Conservation (phyloP, 2,888 invertebrate genomes). For the Tipula helvola region DNA sequence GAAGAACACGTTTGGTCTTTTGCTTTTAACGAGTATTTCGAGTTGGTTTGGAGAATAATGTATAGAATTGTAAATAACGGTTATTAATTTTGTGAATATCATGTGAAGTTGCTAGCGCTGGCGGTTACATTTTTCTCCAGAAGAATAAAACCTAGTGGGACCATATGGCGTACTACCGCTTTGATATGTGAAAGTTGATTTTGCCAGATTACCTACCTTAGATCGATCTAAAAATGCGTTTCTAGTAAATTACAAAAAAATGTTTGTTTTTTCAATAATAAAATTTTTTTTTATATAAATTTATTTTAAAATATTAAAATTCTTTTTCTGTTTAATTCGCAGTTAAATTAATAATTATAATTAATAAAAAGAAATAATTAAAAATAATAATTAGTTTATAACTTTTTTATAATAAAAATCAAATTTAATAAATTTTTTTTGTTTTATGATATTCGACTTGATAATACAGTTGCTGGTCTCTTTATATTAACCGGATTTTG, state of each 20-base stretch:
- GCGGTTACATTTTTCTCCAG: too few relatives aligned
- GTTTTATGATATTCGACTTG: constrained; percentile 4
- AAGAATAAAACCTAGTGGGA: too few relatives aligned
- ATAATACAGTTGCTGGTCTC: constrained; percentile 9
- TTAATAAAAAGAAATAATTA: neutral
- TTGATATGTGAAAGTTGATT: too few relatives aligned
- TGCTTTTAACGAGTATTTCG: too few relatives aligned
- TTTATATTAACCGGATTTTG: neutral
- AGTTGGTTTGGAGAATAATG: too few relatives aligned
- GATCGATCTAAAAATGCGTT: too few relatives aligned
- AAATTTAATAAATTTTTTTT: neutral
- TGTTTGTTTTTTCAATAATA: neutral
- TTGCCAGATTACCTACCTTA: too few relatives aligned
- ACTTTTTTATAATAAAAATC: neutral
- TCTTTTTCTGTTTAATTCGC: neutral
- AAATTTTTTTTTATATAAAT: neutral
- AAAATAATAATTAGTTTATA: neutral
- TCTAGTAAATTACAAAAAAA: neutral
- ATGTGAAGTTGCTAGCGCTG: too few relatives aligned
- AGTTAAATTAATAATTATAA: neutral
- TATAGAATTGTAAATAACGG: too few relatives aligned
- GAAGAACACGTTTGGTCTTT: too few relatives aligned
- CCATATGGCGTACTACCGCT: too few relatives aligned
- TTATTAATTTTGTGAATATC: too few relatives aligned
- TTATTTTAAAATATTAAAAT: neutral